phyloP scores from a whole-genome alignment of 2,888 invertebrate genomes.

The Thereva nobilitata region DNA sequence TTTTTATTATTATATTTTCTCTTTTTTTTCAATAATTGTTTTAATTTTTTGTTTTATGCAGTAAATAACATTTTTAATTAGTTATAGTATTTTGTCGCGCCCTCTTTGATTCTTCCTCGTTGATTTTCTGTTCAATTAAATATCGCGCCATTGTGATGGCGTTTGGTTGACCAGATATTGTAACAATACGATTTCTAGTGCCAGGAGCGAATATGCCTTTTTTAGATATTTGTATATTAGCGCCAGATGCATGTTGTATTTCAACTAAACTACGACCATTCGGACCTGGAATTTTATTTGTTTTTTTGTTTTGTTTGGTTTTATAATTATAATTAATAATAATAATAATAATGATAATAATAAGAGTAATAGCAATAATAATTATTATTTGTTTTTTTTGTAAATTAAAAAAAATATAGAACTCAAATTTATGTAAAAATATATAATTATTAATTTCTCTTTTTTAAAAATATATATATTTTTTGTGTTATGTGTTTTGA shows the following conservation, averaged over 20 bases:
- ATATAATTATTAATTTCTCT: not conserved
- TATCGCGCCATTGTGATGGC: slow-evolving; percentile 91
- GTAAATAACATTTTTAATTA: slow-evolving; percentile 55
- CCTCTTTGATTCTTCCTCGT: slow-evolving; percentile 93
- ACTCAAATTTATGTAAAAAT: slow-evolving; percentile 23
- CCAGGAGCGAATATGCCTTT: slow-evolving; percentile 97
- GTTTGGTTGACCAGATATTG: slow-evolving; percentile 87
- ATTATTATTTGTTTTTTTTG: not conserved
- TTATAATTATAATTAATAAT: slow-evolving; percentile 16
- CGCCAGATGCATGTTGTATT: slow-evolving; percentile 95
- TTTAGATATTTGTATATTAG: slow-evolving; percentile 98
- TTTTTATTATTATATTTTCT: slow-evolving; percentile 27
- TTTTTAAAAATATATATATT: not conserved
- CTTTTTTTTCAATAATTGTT: slow-evolving; percentile 20
- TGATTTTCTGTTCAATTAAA: slow-evolving; percentile 95
- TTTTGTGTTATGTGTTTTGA: not conserved
- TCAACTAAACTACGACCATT: slow-evolving; percentile 95
- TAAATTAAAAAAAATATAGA: not conserved
- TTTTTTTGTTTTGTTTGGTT: slow-evolving; percentile 37
- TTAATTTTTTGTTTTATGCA: slow-evolving; percentile 46
- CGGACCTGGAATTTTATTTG: slow-evolving; percentile 67
- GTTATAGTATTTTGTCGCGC: slow-evolving; percentile 83
- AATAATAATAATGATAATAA: not conserved
- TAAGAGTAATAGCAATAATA: not conserved
- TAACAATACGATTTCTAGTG: slow-evolving; percentile 95